Evolutionary conservation across 2,888 invertebrate species (phyloP).

Genomic region (Athalia rosae): DNA sequence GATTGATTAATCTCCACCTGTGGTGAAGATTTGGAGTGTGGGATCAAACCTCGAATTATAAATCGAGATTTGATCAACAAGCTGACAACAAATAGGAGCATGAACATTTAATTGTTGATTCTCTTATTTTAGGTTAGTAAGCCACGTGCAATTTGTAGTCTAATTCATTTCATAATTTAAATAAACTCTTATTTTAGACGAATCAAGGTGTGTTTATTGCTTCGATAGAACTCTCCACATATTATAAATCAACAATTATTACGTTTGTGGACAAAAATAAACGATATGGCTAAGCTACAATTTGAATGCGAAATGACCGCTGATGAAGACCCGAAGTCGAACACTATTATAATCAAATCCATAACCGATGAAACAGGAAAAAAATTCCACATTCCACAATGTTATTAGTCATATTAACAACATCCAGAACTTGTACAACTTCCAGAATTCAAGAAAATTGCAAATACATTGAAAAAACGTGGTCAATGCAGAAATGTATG

Average conservation of each 20-base stretch:
- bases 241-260: slow-evolving; percentile 27
- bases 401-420: slow-evolving; percentile 47
- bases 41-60: no score
- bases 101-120: slow-evolving; percentile 15
- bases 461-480: slow-evolving; percentile 53
- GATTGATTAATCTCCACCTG: no score
- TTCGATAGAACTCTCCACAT: not conserved
- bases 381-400: slow-evolving; percentile 49
- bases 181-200: slow-evolving; percentile 15
- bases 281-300: slow-evolving; percentile 47
- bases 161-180: not conserved
- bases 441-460: slow-evolving; percentile 50
- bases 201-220: not conserved
- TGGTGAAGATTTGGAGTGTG: no score
- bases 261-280: slow-evolving; percentile 13
- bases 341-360: slow-evolving; percentile 46
- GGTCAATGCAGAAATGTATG: slow-evolving; percentile 53
- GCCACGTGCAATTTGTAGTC: not conserved
- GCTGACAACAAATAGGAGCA: slow-evolving; percentile 8
- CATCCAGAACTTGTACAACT: slow-evolving; percentile 48
- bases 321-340: slow-evolving; percentile 48
- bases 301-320: slow-evolving; percentile 47
- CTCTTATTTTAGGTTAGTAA: slow-evolving; percentile 23
- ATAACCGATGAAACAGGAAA: slow-evolving; percentile 48
- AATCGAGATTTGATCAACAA: no score